Evolutionary conservation across 2,888 invertebrate species (phyloP), one percentile per base, ranked within the genome.

Genomic region (Artemia sp.): DNA sequence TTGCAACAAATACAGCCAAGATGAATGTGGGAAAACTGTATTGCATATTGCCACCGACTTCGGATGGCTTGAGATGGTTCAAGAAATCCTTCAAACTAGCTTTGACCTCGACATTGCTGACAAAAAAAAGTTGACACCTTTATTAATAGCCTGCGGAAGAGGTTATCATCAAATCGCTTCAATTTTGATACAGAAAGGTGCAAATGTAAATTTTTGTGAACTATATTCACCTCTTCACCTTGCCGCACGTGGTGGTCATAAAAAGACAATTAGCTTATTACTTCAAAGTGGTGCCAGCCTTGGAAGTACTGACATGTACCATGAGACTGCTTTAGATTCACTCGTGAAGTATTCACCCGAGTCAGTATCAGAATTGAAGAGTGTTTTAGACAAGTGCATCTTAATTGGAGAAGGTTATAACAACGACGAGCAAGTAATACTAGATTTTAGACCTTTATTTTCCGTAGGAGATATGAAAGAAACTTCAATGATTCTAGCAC

Each of bases 391-490:
- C 12, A 24, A 58, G 64, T 19, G 64, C 64, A 58, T 58, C 64
- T n/a, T 24, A 9, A 19, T 58, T 58, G 64, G 64, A 58, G 64
- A 58, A n/a, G 64, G 24, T 58, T 19, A n/a, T n/a, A 58, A 58
- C 64, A 24, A 58, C n/a, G 24, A n/a, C n/a, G 64, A 58, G 2
- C 24, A n/a, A n/a, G n/a, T 19, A 8, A 58, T 58, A 8, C 64
- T 58, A 8, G 24, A 58, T 24, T 58, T 58, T 10, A 58, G 24
- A 24, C 64, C 64, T 10, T 58, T 58, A 24, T 58, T 58, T 24
- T 58, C 9, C 1, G 24, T 9, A 8, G 24, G 64, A 58, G 10
- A 58, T 58, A 8, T 24, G 14, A 58, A 3, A 24, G 64, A 58
- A 11, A 58, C 24, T n/a, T 58, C 64, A 11, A 8, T 58, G 64